Base-by-base conservation (phyloP, 2,888 invertebrate species). In the Mantis religiosa region DNA sequence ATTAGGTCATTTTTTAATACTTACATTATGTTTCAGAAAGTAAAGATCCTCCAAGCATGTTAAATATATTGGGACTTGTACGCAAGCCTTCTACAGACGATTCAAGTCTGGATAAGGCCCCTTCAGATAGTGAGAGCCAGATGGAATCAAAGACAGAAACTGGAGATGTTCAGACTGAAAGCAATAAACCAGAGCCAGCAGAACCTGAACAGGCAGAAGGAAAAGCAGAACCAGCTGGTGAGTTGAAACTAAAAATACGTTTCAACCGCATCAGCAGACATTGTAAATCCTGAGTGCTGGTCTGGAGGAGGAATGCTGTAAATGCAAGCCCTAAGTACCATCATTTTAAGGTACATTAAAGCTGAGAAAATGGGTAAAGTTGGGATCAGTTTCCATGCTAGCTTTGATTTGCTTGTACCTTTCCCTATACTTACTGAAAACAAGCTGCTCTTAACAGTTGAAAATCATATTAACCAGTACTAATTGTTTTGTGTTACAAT, bases 11-110 rank as follows among this genome's bases (percentile, higher is more conserved):
- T 27, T 0, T 27, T 28, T 34, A n/a, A 54, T 20, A 71, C 25
- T 87, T 81, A 28, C 82, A 41, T 83, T 7, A 27, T 89, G 83
- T 89, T 89, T 4, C 87, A 89, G 90, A 82, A 9, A 47, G 89
- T 84, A 91, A 88, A 86, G 91, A 90, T 14, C 94, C 94, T 84
- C 93, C 93, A 89, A 94, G 94, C 91, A 95, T 95, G 95, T 92
- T 95, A 88, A 95, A 95, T 91, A 94, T 95, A 91, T 92, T 95
- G 84, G 95, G 95, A 4, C 92, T 95, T 89, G 94, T 95, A 12
- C 93, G 95, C 85, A 94, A 94, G 88, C 94, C 94, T 84, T 90
- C 91, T 9, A 90, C 89, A 83, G 91, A 90, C 83, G 90, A 90
- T 34, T 90, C 90, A 15, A 89, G 89, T 28, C 82, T 89, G 84